Conservation (phyloP, 1,140 invertebrate species). For the Cyphomyrmex costatus region DNA sequence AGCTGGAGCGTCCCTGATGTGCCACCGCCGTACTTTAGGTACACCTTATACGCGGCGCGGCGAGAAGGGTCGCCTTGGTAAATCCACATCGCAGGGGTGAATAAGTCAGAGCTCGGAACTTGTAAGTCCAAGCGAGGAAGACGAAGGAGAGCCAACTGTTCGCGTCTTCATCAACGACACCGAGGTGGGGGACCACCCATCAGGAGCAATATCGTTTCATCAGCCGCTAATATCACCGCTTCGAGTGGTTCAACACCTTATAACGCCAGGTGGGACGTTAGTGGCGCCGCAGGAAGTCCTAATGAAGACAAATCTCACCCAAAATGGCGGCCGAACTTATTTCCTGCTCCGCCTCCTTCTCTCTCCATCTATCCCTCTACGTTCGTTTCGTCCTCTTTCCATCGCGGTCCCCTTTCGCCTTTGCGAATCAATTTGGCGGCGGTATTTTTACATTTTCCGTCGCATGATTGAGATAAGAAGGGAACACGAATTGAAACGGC, state of each 20-base stretch:
- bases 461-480: constrained; percentile 12
- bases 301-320: constrained; percentile 86
- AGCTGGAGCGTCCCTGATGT: constrained; percentile 3
- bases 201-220: constrained; percentile 82
- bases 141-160: constrained; percentile 76
- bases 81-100: constrained; percentile 55
- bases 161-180: constrained; percentile 77
- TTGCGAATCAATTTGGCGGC: constrained; percentile 55
- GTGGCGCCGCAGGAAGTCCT: constrained; percentile 83
- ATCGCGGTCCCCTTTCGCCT: not conserved
- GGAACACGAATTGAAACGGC: constrained; percentile 24
- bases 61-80: constrained; percentile 54
- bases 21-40: constrained; percentile 7
- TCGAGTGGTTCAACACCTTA: constrained; percentile 83
- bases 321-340: constrained; percentile 82
- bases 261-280: constrained; percentile 83
- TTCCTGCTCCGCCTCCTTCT: constrained; percentile 77
- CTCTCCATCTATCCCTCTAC: constrained; percentile 29
- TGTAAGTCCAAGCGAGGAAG: constrained; percentile 62
- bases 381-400: constrained; percentile 1
- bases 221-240: constrained; percentile 81
- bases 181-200: constrained; percentile 81
- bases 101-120: constrained; percentile 59
- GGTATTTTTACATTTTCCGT: constrained; percentile 42
- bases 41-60: constrained; percentile 32